A percentile compares a stretch with the other conserved stretches of the same genome.
Evolutionary conservation across 2,888 invertebrate genomes (phyloP).

Genomic region (Lacanobia wlatinum): DNA sequence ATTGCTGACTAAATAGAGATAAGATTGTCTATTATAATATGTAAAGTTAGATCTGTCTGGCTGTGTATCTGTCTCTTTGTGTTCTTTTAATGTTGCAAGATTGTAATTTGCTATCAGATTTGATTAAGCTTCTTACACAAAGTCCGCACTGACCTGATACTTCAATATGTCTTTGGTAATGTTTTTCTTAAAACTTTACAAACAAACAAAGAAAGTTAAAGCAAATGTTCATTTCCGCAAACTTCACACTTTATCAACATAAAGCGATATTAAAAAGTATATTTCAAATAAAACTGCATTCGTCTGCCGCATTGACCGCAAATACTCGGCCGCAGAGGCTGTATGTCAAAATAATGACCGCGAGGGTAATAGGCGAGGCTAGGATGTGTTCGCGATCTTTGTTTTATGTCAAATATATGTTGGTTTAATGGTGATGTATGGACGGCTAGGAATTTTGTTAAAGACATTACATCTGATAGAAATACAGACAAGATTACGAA

Average conservation of each 20-base stretch:
- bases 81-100: slow-evolving; percentile 1
- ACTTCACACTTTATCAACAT: slow-evolving; percentile 80
- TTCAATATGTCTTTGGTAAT: slow-evolving; percentile 2
- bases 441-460: slow-evolving; percentile 14
- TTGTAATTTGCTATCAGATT: neutral
- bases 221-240: slow-evolving; percentile 61
- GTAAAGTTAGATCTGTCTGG: slow-evolving; percentile 40
- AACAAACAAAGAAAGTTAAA: slow-evolving; percentile 23
- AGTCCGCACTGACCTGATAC: neutral
- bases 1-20: slow-evolving; percentile 66
- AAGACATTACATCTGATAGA: slow-evolving; percentile 6
- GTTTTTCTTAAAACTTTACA: neutral
- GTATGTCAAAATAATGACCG: slow-evolving; percentile 90
- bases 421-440: slow-evolving; percentile 53
- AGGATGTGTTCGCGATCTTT: slow-evolving; percentile 59
- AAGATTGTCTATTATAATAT: slow-evolving; percentile 57
- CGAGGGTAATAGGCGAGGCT: slow-evolving; percentile 78
- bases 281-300: slow-evolving; percentile 86
- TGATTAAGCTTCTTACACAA: neutral
- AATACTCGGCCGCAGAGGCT: slow-evolving; percentile 82
- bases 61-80: slow-evolving; percentile 15
- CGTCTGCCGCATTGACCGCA: slow-evolving; percentile 87
- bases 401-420: slow-evolving; percentile 63
- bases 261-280: slow-evolving; percentile 83
- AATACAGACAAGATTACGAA: neutral